Conservation (phyloP, 2,113 vertebrate species). For the Eptesicus fuscus region DNA sequence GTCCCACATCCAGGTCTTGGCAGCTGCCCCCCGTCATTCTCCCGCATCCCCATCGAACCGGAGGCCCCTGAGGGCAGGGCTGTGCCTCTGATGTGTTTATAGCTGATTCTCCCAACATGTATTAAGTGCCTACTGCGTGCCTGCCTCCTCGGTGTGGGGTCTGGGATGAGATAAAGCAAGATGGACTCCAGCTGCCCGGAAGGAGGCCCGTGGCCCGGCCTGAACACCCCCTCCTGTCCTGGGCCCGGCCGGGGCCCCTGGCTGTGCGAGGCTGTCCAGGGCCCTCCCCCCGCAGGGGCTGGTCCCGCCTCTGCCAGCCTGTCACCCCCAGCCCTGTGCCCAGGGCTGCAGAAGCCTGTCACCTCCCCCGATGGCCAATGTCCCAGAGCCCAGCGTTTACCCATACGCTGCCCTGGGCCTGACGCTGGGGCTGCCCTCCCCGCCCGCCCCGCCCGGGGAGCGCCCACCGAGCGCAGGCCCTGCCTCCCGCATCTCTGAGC, state of each 20-base stretch:
- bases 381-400: background rate
- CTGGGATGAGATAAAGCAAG: background rate
- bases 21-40: too few species aligned
- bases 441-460: fast-evolving
- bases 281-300: background rate
- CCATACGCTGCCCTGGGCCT: background rate
- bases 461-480: background rate
- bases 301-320: fast-evolving
- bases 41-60: background rate
- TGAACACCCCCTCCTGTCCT: background rate
- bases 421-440: background rate
- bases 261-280: fast-evolving
- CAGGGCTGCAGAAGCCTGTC: background rate
- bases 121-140: background rate
- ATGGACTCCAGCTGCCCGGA: fast-evolving
- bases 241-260: background rate
- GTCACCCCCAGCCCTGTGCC: fast-evolving
- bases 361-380: fast-evolving
- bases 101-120: background rate
- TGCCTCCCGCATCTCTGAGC: fast-evolving
- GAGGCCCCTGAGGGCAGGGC: background rate
- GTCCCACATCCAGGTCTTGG: too few species aligned
- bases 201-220: background rate
- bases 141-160: background rate
- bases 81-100: fast-evolving